Evolutionary conservation across 2,113 vertebrate species (phyloP).

Genomic region (Saccopteryx bilineata): DNA sequence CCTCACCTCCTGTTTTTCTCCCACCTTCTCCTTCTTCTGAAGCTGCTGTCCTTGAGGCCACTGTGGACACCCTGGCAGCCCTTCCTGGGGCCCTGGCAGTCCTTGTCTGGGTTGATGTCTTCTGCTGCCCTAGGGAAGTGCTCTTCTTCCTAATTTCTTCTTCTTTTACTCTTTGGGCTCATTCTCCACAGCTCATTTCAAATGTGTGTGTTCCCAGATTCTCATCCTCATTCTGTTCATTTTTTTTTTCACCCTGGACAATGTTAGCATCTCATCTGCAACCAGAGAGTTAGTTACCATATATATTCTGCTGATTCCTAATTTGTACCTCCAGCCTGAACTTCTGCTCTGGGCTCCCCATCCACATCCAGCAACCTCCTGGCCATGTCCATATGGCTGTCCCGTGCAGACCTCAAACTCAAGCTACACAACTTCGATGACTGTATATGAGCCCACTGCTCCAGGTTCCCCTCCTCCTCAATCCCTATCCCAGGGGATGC

Average conservation of each 20-base stretch:
- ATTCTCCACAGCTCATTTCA: background rate
- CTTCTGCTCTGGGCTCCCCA: background rate
- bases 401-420: background rate
- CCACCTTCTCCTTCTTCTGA: no score
- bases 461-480: background rate
- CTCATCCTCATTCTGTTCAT: background rate
- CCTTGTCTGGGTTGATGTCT: background rate
- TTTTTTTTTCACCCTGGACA: background rate
- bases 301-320: background rate
- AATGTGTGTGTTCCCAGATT: background rate
- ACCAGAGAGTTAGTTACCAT: background rate
- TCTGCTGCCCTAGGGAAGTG: background rate
- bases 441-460: rapidly evolving
- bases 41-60: background rate
- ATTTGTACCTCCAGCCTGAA: background rate
- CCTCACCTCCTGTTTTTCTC: background rate
- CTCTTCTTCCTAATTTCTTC: background rate
- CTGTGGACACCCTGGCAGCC: background rate
- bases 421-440: no score
- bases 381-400: no score
- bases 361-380: background rate
- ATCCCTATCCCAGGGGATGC: no score
- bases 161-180: background rate
- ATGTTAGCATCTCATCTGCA: background rate
- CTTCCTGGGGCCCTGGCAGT: rapidly evolving